A percentile compares a stretch with the other conserved stretches of the same genome.
Evolutionary conservation across 2,888 invertebrate genomes (phyloP).

Genomic region (Synanthedon andrenaeformis): DNA sequence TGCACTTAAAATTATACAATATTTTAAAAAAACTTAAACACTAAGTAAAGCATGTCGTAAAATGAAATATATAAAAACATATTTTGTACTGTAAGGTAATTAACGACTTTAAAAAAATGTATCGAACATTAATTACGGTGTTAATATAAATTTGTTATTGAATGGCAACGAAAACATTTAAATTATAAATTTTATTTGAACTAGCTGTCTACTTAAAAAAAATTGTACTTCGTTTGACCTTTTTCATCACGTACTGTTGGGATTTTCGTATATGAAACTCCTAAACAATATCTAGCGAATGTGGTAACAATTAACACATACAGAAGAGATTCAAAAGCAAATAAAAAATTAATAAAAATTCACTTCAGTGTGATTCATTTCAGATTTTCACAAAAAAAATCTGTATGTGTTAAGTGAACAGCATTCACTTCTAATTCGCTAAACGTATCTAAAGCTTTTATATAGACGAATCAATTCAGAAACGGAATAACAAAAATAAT

Average conservation of each 20-base stretch:
- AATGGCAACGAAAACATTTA: constrained; percentile 25
- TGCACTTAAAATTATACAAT: constrained; percentile 28
- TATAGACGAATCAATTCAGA: constrained; percentile 9
- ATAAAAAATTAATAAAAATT: too few species aligned
- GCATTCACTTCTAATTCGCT: too few species aligned
- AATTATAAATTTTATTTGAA: constrained; percentile 12
- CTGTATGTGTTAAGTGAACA: too few species aligned
- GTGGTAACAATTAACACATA: too few species aligned
- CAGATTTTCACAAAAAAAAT: too few species aligned
- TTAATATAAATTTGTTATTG: constrained; percentile 12
- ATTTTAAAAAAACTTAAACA: constrained; percentile 26
- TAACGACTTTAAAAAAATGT: constrained; percentile 18
- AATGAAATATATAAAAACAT: constrained; percentile 56
- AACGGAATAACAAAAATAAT: constrained; percentile 7
- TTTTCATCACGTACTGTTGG: constrained; percentile 4
- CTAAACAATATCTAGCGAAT: too few species aligned
- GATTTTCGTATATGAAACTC: too few species aligned
- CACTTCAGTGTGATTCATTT: too few species aligned
- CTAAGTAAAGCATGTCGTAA: constrained; percentile 66
- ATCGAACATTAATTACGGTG: constrained; percentile 2
- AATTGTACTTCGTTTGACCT: constrained; percentile 12
- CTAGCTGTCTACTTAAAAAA: constrained; percentile 25
- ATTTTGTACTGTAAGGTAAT: constrained; percentile 67
- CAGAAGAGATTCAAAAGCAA: too few species aligned
- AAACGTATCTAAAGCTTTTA: constrained; percentile 8